phyloP scores from a whole-genome alignment of 2,888 invertebrate species.

The Orthosia cruda region DNA sequence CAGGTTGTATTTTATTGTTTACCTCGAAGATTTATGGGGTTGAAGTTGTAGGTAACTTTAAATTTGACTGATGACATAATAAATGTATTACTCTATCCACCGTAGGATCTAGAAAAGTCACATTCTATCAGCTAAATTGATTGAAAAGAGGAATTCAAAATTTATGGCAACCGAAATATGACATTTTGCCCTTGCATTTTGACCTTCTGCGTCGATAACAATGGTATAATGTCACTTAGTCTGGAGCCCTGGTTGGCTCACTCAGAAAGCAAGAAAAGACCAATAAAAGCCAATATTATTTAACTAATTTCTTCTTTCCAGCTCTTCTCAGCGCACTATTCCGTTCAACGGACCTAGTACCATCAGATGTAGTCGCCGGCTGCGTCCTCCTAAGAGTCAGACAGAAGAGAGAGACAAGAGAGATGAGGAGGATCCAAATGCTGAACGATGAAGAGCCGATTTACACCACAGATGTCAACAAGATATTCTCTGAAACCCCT shows the following conservation, averaged over 20 bases:
- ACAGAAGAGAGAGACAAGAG: slow-evolving; percentile 94
- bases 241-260: no score
- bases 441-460: slow-evolving; percentile 93
- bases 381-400: slow-evolving; percentile 95
- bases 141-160: no score
- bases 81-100: neutral
- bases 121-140: no score
- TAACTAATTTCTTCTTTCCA: slow-evolving; percentile 76
- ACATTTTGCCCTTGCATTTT: no score
- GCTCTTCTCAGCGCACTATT: slow-evolving; percentile 95
- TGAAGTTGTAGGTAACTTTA: slow-evolving; percentile 5
- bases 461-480: slow-evolving; percentile 92
- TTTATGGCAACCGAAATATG: no score
- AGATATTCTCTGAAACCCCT: slow-evolving; percentile 93
- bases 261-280: no score
- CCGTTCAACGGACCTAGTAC: slow-evolving; percentile 96
- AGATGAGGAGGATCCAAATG: slow-evolving; percentile 93
- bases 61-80: slow-evolving; percentile 1
- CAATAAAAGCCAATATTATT: no score
- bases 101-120: no score
- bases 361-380: slow-evolving; percentile 97
- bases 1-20: slow-evolving; percentile 50
- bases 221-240: no score
- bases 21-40: slow-evolving; percentile 9
- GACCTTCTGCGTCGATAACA: no score